Percentiles rank a stretch among this genome's conserved stretches.
Conservation (phyloP, 2,797 vertebrate genomes). For the Gadopsis bispinosus region DNA sequence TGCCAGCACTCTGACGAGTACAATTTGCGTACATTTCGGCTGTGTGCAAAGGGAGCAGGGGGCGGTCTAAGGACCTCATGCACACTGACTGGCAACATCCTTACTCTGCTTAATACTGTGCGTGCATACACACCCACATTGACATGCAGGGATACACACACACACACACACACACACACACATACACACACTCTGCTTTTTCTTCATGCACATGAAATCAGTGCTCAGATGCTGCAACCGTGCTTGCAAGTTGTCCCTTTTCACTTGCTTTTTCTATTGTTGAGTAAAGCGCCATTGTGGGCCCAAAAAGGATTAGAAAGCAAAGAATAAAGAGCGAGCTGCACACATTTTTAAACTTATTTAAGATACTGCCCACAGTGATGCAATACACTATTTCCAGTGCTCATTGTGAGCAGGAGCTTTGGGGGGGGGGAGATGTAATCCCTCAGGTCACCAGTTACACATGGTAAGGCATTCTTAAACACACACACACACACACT, state of each 20-base stretch:
- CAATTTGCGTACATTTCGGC: conserved; percentile 52
- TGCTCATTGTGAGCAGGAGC: conserved; percentile 53
- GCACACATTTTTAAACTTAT: conserved; percentile 72
- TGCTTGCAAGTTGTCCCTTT: conserved; percentile 77
- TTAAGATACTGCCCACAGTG: conserved; percentile 66
- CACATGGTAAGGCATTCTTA: conserved; percentile 64
- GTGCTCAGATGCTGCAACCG: conserved; percentile 77
- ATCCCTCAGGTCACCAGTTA: conserved; percentile 72
- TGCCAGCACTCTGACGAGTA: conserved; percentile 51
- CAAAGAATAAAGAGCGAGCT: conserved; percentile 69
- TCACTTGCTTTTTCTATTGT: conserved; percentile 75
- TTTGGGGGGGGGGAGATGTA: conserved; percentile 46
- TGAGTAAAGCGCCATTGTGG: conserved; percentile 76
- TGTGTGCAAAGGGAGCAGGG: conserved; percentile 31
- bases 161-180: conserved; percentile 9
- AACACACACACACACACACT: conserved; percentile 56
- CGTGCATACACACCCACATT: not conserved
- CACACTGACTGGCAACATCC: conserved; percentile 68
- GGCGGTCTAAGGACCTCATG: conserved; percentile 63
- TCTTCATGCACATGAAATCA: conserved; percentile 76
- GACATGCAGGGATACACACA: conserved; percentile 14
- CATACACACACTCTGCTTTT: not conserved
- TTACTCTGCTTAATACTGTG: conserved; percentile 22
- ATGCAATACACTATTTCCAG: conserved; percentile 60
- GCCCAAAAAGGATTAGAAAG: conserved; percentile 79